These are phyloP conservation scores for Amiota minor DNA, from an alignment of 2,888 invertebrate species.

Conservation along the genomic window DNA sequence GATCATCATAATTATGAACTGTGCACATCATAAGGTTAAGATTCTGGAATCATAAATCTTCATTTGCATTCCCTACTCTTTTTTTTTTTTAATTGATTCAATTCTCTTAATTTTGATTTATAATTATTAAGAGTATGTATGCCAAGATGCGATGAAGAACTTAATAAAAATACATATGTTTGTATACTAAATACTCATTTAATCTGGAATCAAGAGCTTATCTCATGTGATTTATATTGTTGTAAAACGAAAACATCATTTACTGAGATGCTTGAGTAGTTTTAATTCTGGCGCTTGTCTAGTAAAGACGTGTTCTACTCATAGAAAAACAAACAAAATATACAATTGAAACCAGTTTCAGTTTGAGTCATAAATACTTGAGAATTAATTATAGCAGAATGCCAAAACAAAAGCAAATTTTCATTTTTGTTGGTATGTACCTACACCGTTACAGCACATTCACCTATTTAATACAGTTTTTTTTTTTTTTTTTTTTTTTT, in stretches of 20 bases:
- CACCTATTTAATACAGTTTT: no score
- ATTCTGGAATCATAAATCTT: not conserved
- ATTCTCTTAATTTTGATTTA: slow-evolving; percentile 9
- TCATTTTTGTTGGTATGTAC: slow-evolving; percentile 19
- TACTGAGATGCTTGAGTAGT: not conserved
- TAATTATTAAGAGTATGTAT: not conserved
- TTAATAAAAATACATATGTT: not conserved
- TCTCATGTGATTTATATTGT: slow-evolving; percentile 15
- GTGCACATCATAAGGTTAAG: not conserved
- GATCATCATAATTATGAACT: not conserved
- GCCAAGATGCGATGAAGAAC: not conserved
- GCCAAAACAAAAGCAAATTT: slow-evolving; percentile 36
- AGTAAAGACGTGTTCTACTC: slow-evolving; percentile 12
- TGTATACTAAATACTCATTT: slow-evolving; percentile 23
- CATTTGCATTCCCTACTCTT: not conserved
- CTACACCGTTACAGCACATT: not conserved
- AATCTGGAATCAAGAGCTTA: slow-evolving; percentile 5
- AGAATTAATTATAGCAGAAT: slow-evolving; percentile 39
- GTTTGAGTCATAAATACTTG: not conserved
- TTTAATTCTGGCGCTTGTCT: not conserved
- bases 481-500: no score
- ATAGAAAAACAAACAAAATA: not conserved
- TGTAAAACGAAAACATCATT: not conserved
- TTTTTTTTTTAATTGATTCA: not conserved
- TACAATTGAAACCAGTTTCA: not conserved